Evolutionary conservation across 2,888 invertebrate species (phyloP).

Genomic region (Artemia sinica): DNA sequence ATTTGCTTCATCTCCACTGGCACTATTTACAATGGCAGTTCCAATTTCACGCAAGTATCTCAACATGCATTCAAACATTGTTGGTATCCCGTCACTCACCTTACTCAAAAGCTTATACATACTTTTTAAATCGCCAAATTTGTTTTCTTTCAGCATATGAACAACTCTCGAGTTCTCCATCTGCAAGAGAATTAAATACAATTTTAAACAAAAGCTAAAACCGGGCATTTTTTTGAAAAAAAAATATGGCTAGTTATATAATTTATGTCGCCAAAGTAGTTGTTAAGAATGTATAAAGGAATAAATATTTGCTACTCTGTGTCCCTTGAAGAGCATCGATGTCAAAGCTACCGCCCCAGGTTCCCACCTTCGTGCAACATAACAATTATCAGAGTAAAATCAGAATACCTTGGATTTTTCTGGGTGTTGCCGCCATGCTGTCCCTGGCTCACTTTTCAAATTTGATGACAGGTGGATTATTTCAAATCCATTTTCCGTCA

Average conservation of each 20-base stretch:
- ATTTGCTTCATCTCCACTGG: slow-evolving; percentile 68
- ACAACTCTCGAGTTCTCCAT: slow-evolving; percentile 99
- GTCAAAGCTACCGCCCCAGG: too few relatives aligned
- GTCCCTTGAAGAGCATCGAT: too few relatives aligned
- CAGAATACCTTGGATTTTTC: too few relatives aligned
- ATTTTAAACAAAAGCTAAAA: too few relatives aligned
- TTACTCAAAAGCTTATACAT: slow-evolving; percentile 93
- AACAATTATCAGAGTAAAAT: too few relatives aligned
- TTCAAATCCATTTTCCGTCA: too few relatives aligned
- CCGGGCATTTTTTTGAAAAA: too few relatives aligned
- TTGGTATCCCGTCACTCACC: slow-evolving; percentile 77
- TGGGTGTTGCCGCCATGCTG: too few relatives aligned
- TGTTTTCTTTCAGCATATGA: slow-evolving; percentile 92
- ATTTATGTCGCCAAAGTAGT: slow-evolving; percentile 16
- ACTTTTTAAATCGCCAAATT: slow-evolving; percentile 86
- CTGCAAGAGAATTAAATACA: slow-evolving; percentile 32
- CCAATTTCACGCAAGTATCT: slow-evolving; percentile 89
- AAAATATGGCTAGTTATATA: background rate
- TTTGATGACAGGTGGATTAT: too few relatives aligned
- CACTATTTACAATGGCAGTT: slow-evolving; percentile 57
- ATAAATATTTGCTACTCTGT: too few relatives aligned
- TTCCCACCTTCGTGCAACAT: too few relatives aligned
- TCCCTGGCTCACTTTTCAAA: too few relatives aligned
- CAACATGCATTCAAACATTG: slow-evolving; percentile 87
- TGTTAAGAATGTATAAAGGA: background rate